A percentile compares a stretch with the other conserved stretches of the same genome.
Evolutionary conservation across 2,113 vertebrate species (phyloP).

Genomic region (Ceyx margarethae): DNA sequence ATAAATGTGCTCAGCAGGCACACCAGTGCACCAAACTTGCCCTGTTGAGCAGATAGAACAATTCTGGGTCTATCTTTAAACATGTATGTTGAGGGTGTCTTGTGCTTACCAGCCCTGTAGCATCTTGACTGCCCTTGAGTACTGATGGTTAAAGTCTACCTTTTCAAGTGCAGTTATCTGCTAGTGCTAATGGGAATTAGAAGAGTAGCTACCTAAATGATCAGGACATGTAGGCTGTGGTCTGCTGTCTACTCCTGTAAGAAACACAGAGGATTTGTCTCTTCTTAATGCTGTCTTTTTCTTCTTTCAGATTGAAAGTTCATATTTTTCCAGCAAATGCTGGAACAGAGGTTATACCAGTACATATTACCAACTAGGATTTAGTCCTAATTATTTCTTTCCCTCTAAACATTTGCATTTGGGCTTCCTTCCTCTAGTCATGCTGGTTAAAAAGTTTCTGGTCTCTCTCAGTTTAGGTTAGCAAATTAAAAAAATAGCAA

Average conservation of each 20-base stretch:
- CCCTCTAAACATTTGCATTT: not conserved
- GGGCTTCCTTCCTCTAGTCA: not conserved
- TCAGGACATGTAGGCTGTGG: not conserved
- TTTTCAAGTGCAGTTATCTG: not conserved
- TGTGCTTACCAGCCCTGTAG: not conserved
- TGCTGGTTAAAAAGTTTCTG: not conserved
- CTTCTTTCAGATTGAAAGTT: not conserved
- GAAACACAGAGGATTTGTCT: not conserved
- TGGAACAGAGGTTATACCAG: not conserved
- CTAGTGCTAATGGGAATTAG: not conserved
- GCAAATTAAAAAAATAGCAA: too few species aligned
- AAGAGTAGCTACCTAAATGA: not conserved
- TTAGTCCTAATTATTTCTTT: not conserved
- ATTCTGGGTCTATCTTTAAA: not conserved
- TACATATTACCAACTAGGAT: not conserved
- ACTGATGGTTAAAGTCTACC: not conserved
- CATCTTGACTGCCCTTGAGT: not conserved
- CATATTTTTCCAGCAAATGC: not conserved
- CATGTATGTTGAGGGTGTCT: not conserved
- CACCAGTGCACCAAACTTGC: not conserved
- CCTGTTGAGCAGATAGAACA: not conserved
- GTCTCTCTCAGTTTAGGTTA: not conserved
- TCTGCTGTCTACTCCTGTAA: not conserved
- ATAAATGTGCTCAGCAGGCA: not conserved
- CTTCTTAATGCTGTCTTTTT: not conserved